phyloP scores from a whole-genome alignment of 2,888 invertebrate species.

The Octodonta nipae region DNA sequence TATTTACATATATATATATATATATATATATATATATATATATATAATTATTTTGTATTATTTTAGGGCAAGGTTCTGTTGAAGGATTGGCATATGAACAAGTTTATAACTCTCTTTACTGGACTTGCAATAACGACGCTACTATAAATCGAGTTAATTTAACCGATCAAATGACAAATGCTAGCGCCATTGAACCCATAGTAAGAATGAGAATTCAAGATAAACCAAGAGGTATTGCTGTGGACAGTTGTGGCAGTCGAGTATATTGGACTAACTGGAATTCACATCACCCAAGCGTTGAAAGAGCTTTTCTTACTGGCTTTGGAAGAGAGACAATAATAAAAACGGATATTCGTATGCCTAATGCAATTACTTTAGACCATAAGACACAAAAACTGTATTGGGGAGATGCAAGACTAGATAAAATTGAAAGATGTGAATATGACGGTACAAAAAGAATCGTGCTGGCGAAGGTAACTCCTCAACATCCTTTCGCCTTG shows the following conservation, averaged over 20 bases:
- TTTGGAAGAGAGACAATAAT: conserved; percentile 57
- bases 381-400: conserved; percentile 61
- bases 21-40: too few relatives aligned
- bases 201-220: conserved; percentile 54
- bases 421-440: conserved; percentile 70
- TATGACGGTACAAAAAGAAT: conserved; percentile 65
- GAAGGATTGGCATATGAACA: conserved; percentile 75
- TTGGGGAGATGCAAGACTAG: conserved; percentile 75
- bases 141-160: conserved; percentile 50
- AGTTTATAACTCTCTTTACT: conserved; percentile 57
- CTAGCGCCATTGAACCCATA: conserved; percentile 40
- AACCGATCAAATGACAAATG: conserved; percentile 34
- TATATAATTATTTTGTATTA: conserved; percentile 3
- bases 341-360: conserved; percentile 69
- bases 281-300: conserved; percentile 62
- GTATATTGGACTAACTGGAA: conserved; percentile 91
- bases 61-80: conserved; percentile 64
- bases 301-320: conserved; percentile 47
- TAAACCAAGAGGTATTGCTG: conserved; percentile 72
- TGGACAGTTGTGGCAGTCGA: conserved; percentile 64
- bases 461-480: conserved; percentile 46
- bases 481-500: conserved; percentile 79
- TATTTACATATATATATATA: too few relatives aligned
- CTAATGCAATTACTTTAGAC: conserved; percentile 70
- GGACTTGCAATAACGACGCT: conserved; percentile 73